Base-by-base conservation (phyloP, 2,888 invertebrate genomes). In the Craniophora ligustri region DNA sequence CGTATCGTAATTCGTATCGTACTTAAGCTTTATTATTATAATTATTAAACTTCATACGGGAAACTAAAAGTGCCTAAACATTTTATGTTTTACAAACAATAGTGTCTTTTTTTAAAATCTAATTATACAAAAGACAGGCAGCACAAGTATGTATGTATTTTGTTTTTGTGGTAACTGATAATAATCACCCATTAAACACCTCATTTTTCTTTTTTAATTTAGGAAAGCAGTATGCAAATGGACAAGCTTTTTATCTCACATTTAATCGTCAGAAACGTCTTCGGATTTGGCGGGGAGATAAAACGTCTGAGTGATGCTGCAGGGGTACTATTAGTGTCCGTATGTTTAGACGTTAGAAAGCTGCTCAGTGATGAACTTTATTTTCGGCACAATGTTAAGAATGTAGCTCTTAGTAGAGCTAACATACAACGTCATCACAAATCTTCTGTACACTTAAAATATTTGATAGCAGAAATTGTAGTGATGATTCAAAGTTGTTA, bases 191-290 rank as follows among this genome's bases (percentile, higher is more conserved):
- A 75, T 78, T 72, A 75, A 76, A 74, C 78, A 75, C 72, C 72
- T 67, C 70, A 72, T 75, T 73, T 78, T 71, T 77, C 75, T 69
- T 65, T 65, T 72, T 59, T 76, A 79, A 80, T 77, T 81, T 75
- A 70, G 67, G 61, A n/a, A n/a, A 65, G 65, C 69, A n/a, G n/a
- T 75, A 81, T 78, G 79, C 75, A 78, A 80, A 82, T 79, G 73
- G 76, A 72, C 70, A 71, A 69, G 73, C 47, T 71, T 75, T 73
- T 76, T 76, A 81, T 81, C 77, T 71, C 19, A 48, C 42, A 54
- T 57, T 64, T 55, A 55, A 78, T 81, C 79, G 67, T 58, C 68
- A 70, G 72, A 76, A 78, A 73, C 62, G 72, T 70, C 69, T 77
- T 75, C 71, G 67, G 75, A 75, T 75, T 79, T 75, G 64, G 73